Conservation (phyloP, 2,888 invertebrate genomes). For the Steromphala cineraria region DNA sequence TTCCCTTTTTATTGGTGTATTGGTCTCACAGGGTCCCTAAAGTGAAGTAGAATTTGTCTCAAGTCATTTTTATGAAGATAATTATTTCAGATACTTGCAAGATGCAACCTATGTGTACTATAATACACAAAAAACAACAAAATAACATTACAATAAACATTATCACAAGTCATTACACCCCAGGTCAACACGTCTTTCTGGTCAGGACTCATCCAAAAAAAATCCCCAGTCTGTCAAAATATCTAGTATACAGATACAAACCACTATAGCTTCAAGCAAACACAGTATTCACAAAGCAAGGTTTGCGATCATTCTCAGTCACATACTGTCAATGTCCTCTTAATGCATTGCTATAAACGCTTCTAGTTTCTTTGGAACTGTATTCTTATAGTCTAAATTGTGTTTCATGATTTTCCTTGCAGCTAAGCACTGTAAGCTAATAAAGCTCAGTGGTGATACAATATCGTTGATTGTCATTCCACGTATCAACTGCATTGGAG, state of each 20-base stretch:
- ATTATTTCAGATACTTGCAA: too few relatives aligned
- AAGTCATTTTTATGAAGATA: too few relatives aligned
- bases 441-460: slow-evolving; percentile 68
- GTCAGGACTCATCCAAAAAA: too few relatives aligned
- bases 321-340: neutral
- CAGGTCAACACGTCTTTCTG: too few relatives aligned
- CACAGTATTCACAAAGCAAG: neutral
- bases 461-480: slow-evolving; percentile 65
- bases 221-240: too few relatives aligned
- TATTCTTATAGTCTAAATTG: slow-evolving; percentile 76
- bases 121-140: too few relatives aligned
- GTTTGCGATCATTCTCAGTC: slow-evolving; percentile 18
- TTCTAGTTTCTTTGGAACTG: slow-evolving; percentile 67
- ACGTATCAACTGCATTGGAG: slow-evolving; percentile 68
- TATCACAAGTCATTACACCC: too few relatives aligned
- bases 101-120: too few relatives aligned
- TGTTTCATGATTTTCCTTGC: slow-evolving; percentile 81
- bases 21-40: too few relatives aligned
- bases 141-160: too few relatives aligned
- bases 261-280: neutral
- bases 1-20: too few relatives aligned
- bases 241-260: neutral
- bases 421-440: slow-evolving; percentile 72
- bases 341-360: slow-evolving; percentile 66
- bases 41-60: too few relatives aligned